phyloP scores from a whole-genome alignment of 2,888 invertebrate genomes.

The Epistrophella euchroma region DNA sequence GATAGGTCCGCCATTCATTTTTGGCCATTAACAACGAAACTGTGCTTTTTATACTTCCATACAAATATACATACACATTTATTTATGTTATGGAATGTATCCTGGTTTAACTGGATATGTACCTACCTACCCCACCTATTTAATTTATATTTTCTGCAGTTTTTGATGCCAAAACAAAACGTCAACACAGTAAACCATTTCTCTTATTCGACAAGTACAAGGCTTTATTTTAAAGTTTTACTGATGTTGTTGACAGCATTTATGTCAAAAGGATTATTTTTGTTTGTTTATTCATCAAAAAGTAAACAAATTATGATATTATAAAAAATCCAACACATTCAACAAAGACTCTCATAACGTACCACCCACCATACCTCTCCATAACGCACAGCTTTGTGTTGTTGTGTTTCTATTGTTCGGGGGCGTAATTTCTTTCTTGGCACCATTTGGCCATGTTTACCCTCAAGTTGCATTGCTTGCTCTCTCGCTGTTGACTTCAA shows the following conservation, averaged over 20 bases:
- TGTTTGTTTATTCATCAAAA: constrained; percentile 27
- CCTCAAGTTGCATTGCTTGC: constrained; percentile 7
- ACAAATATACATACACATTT: neutral
- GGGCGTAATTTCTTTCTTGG: constrained; percentile 26
- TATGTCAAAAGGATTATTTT: neutral
- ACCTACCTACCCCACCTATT: constrained; percentile 26
- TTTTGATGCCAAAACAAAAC: constrained; percentile 61
- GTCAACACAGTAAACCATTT: neutral
- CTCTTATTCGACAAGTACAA: constrained; percentile 20
- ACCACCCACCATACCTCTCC: neutral
- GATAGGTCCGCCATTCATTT: constrained; percentile 54
- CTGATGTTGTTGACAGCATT: constrained; percentile 3
- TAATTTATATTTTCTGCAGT: constrained; percentile 66
- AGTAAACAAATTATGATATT: constrained; percentile 10
- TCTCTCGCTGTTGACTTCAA: constrained; percentile 12
- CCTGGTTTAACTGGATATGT: constrained; percentile 55
- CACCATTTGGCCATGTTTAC: constrained; percentile 24
- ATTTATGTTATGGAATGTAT: constrained; percentile 16
- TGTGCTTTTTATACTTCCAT: constrained; percentile 26
- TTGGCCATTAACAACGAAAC: constrained; percentile 57
- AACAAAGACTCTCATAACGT: neutral
- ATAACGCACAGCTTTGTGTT: neutral
- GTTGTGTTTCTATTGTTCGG: neutral
- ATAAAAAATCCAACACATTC: neutral
- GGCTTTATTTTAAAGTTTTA: constrained; percentile 14